A percentile compares a stretch with the other conserved stretches of the same genome.
phyloP scores from a whole-genome alignment of 2,797 vertebrate genomes.

The Gila robusta region DNA sequence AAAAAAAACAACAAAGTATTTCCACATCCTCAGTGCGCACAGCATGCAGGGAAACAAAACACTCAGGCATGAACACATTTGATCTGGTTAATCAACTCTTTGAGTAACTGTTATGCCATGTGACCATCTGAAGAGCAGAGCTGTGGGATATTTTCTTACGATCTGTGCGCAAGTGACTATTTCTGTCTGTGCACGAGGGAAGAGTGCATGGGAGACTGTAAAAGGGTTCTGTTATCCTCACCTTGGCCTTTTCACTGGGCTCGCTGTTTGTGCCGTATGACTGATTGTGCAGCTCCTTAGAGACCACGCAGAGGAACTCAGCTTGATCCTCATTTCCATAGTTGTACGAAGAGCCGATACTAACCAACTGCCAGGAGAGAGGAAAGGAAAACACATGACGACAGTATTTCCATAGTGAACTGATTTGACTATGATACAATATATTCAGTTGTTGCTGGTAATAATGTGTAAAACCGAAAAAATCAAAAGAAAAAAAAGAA shows the following conservation, averaged over 20 bases:
- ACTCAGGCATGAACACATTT: constrained; percentile 27
- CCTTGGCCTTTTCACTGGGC: constrained; percentile 91
- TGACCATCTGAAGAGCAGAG: constrained; percentile 3
- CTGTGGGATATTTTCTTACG: constrained; percentile 17
- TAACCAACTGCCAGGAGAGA: constrained; percentile 79
- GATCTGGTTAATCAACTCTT: constrained; percentile 23
- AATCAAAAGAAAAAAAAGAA: not conserved
- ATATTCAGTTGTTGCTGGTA: not conserved
- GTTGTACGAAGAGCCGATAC: constrained; percentile 90
- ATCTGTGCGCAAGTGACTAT: not conserved
- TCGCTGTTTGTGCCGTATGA: constrained; percentile 84
- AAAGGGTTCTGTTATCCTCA: constrained; percentile 63
- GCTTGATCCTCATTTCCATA: constrained; percentile 90
- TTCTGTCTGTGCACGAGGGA: not conserved
- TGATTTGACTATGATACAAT: constrained; percentile 6
- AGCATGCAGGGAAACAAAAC: constrained; percentile 64
- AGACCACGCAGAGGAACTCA: constrained; percentile 90
- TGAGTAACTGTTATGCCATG: not conserved
- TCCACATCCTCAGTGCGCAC: constrained; percentile 62
- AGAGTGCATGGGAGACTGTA: not conserved
- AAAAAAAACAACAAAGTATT: not conserved
- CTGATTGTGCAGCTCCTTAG: constrained; percentile 88
- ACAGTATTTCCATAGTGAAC: constrained; percentile 3
- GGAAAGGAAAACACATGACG: constrained; percentile 13
- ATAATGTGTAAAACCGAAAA: not conserved